phyloP scores from a whole-genome alignment of 2,888 invertebrate species.

The Drosophila austrosaltans region DNA sequence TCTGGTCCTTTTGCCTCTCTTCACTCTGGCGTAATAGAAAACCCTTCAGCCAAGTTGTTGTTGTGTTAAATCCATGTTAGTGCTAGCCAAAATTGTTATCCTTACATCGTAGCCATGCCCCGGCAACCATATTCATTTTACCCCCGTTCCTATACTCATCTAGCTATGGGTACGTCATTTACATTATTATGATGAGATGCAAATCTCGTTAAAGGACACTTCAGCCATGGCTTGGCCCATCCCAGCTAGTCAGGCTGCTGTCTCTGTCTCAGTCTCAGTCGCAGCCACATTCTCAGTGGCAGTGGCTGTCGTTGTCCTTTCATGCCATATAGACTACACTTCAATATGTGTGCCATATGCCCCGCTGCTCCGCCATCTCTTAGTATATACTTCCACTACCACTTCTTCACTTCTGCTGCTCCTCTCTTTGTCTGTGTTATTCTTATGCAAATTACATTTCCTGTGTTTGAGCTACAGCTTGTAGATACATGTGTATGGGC shows the following conservation, averaged over 20 bases:
- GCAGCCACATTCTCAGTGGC: background rate
- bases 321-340: slow-evolving; percentile 59
- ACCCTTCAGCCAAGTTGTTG: slow-evolving; percentile 41
- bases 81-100: slow-evolving; percentile 46
- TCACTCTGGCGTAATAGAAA: slow-evolving; percentile 34
- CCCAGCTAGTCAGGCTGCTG: slow-evolving; percentile 42
- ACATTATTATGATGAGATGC: slow-evolving; percentile 76
- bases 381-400: slow-evolving; percentile 4
- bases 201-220: slow-evolving; percentile 77
- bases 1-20: background rate
- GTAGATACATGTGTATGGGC: slow-evolving; percentile 69
- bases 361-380: slow-evolving; percentile 45
- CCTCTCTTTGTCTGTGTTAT: slow-evolving; percentile 59
- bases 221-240: slow-evolving; percentile 52
- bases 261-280: slow-evolving; percentile 17
- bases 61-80: slow-evolving; percentile 26
- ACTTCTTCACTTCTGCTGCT: background rate
- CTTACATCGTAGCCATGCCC: slow-evolving; percentile 51
- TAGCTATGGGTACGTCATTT: slow-evolving; percentile 60
- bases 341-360: slow-evolving; percentile 76
- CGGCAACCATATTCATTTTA: slow-evolving; percentile 35
- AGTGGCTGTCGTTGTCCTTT: slow-evolving; percentile 39
- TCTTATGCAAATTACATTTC: slow-evolving; percentile 79
- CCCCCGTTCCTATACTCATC: background rate
- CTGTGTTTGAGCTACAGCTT: slow-evolving; percentile 78